A percentile compares a stretch with the other conserved stretches of the same genome.
Evolutionary conservation across 1,140 invertebrate species (phyloP).

Genomic region (Danaus plexippus): DNA sequence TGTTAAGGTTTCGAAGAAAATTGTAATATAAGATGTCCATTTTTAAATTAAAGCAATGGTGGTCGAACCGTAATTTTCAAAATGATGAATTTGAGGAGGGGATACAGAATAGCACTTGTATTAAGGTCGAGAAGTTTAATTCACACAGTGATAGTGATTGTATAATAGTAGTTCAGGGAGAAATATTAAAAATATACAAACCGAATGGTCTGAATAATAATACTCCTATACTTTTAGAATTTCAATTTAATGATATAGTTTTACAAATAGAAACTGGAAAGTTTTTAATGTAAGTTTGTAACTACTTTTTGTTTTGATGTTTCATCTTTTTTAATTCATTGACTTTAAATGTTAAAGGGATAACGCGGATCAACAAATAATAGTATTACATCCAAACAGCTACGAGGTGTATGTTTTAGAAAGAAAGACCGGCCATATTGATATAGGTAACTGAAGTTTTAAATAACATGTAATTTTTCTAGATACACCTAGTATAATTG

Average conservation of each 20-base stretch:
- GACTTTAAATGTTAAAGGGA: conserved; percentile 31
- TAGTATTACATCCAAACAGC: conserved; percentile 51
- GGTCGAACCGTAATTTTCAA: conserved; percentile 50
- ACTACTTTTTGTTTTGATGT: not conserved
- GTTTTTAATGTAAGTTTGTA: conserved; percentile 45
- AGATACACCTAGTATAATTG: not conserved
- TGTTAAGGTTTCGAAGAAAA: not conserved
- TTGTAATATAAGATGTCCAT: conserved; percentile 33
- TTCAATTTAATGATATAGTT: conserved; percentile 37
- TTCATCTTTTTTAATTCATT: not conserved
- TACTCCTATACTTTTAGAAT: conserved; percentile 42
- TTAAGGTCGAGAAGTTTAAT: conserved; percentile 60
- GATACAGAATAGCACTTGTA: conserved; percentile 37
- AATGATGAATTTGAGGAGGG: conserved; percentile 29
- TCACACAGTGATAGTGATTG: conserved; percentile 53
- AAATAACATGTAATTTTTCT: not conserved
- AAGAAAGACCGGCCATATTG: conserved; percentile 42
- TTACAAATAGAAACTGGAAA: conserved; percentile 60
- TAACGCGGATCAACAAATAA: conserved; percentile 46
- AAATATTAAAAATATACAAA: conserved; percentile 49
- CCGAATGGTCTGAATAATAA: conserved; percentile 32
- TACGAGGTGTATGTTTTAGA: conserved; percentile 47
- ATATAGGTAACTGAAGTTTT: conserved; percentile 35
- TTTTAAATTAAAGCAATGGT: conserved; percentile 61
- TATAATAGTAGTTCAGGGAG: conserved; percentile 43